Conservation (phyloP, 2,888 invertebrate genomes). For the Maniola hyperantus region DNA sequence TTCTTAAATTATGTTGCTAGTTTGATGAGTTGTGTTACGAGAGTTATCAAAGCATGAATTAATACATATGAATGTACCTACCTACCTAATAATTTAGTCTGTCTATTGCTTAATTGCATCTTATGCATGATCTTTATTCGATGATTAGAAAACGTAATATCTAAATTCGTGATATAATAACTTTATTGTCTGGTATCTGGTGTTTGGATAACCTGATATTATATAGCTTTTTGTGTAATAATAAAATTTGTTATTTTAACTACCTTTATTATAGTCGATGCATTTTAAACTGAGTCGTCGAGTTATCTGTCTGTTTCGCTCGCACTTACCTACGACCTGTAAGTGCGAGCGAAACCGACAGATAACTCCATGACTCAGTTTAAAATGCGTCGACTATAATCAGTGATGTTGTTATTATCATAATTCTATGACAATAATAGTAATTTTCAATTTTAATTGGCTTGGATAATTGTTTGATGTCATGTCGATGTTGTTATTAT, state of each 20-base stretch:
- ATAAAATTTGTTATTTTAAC: background rate
- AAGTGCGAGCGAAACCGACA: too few species aligned
- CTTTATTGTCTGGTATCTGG: background rate
- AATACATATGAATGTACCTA: constrained; percentile 1
- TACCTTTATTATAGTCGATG: too few species aligned
- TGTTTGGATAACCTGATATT: background rate
- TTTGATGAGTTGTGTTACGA: constrained; percentile 38
- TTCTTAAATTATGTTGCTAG: constrained; percentile 40
- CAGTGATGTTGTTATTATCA: too few species aligned
- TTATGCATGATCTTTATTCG: constrained; percentile 15
- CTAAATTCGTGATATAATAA: background rate
- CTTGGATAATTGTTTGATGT: background rate
- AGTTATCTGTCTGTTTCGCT: too few species aligned
- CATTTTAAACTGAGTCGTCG: too few species aligned
- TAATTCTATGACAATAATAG: too few species aligned
- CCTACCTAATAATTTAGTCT: background rate
- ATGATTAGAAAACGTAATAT: background rate
- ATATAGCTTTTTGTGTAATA: background rate
- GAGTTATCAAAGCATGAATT: constrained; percentile 38
- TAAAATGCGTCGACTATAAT: too few species aligned
- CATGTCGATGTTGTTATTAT: background rate
- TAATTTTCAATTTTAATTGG: background rate
- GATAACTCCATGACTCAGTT: too few species aligned
- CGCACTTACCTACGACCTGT: too few species aligned
- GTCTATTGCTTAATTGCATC: constrained; percentile 14